Percentiles rank a stretch among this genome's conserved stretches.
These are phyloP conservation scores for Sphinx pinastri DNA, from an alignment of 2,888 invertebrate species.

Conservation along the genomic window DNA sequence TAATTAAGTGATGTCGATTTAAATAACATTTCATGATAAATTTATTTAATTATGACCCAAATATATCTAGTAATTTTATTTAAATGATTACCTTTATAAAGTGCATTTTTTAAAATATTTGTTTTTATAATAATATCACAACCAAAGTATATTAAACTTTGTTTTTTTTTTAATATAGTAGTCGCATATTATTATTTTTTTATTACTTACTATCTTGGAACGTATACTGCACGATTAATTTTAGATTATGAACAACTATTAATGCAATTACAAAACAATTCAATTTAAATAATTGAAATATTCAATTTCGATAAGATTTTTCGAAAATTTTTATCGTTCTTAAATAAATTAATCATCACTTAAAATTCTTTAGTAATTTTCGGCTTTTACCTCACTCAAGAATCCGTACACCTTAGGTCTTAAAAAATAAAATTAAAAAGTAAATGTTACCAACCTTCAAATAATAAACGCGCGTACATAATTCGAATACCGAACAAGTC, in stretches of 20 bases:
- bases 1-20: too few relatives aligned
- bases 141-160: too few relatives aligned
- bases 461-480: constrained; percentile 16
- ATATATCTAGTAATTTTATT: too few relatives aligned
- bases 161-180: too few relatives aligned
- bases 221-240: neutral
- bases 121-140: too few relatives aligned
- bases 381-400: neutral
- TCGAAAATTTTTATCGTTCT: neutral
- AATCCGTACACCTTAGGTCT: neutral
- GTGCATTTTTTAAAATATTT: too few relatives aligned
- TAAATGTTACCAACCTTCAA: constrained; percentile 9
- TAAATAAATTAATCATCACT: neutral
- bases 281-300: neutral
- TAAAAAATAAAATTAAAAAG: neutral
- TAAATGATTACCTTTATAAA: too few relatives aligned
- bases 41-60: too few relatives aligned
- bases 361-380: neutral
- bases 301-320: neutral
- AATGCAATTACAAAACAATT: neutral
- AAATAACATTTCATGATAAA: too few relatives aligned
- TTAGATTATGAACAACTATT: neutral
- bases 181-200: too few relatives aligned
- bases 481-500: constrained; percentile 23
- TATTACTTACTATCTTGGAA: too few relatives aligned